Evolutionary conservation across 2,113 vertebrate species (phyloP), one percentile per base, ranked within the genome.

Genomic region (Pontoporia blainvillei): DNA sequence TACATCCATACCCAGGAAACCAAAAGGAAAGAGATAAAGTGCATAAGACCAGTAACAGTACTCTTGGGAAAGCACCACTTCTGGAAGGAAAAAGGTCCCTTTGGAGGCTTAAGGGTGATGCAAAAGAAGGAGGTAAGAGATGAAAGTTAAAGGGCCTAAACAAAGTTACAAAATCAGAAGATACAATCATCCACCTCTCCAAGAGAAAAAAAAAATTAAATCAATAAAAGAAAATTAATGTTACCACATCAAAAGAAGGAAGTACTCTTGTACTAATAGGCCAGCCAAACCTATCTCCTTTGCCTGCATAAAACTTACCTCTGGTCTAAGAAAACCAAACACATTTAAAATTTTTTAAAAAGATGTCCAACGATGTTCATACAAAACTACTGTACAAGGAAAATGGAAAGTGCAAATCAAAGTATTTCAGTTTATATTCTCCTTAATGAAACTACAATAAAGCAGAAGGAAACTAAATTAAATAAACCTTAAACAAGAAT

Each of bases 281-380:
- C 13, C n/a, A 69, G 8, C 1, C 5, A 86, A 85, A 83, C 2
- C 15, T 27, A 61, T 49, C 11, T 34, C 8, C 29, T 88, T 29
- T 88, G 46, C 85, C 27, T 41, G 13, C 25, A 85, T 64, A 76
- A 75, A 86, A 61, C 27, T 66, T 67, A 86, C 57, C 61, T 76
- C 59, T 72, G 49, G 31, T 86, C 18, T 83, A 85, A 94, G 59
- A 92, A 97, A 94, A 83, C 27, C 31, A 73, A 72, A 85, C 10
- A 67, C 17, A 10, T 18, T 46, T 79, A 21, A 84, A 94, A 39
- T 2, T 23, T 71, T 76, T 84, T 78, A 7, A 46, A 31, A 71
- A 41, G 25, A 36, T 69, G 14, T 62, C 64, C 67, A 71, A 41
- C 4, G 52, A 61, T n/a, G 84, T 69, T 90, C 52, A 95, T 12